Evolutionary conservation across 2,797 vertebrate species (phyloP), one percentile per base, ranked within the genome.

Genomic region (Geotria australis): DNA sequence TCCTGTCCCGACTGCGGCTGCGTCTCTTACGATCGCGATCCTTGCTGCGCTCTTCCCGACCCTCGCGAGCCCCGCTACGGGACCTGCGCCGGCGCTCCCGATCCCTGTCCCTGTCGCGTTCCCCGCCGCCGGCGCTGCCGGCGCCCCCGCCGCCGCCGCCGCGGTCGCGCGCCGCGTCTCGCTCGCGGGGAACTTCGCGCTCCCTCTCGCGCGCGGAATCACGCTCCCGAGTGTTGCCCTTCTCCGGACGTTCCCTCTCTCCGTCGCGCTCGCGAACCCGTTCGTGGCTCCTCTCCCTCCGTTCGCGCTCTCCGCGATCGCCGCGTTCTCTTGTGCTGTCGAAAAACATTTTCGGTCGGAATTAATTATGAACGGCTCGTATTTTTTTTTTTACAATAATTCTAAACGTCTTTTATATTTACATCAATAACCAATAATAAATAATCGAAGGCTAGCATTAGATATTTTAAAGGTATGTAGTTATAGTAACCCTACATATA

Each of bases 71-170:
- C 1, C 77, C 73, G 1, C 77, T 81, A 0, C 80, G 67, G 10
- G 77, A 79, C 2, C 76, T 66, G 12, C 79, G 74, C 9, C 80
- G 61, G 2, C 78, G 64, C 1, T 79, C 70, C 2, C 82, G 79
- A 2, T 73, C 24, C 38, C 24, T 62, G 1, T 83, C 81, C 62
- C 80, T 83, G 53, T 85, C 83, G 24, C 24, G 24, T 38, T 38
- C 24, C 2, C 79, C 64, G 5, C 81, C 80, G 0, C 77, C 63
- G 0, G 70, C 73, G 3, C 81, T 79, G 3, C 79, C 68, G 47
- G 79, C 75, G 59, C 83, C 76, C 53, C 58, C 58, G 63, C 70
- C 68, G 61, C 65, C 71, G 10, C 76, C 67, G 7, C 79, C 68
- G 0, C 83, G 74, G 46, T 75, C 76, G 14, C 12, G 75, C 45